Evolutionary conservation across 1,140 invertebrate species (phyloP).

Genomic region (Orius laevigatus): DNA sequence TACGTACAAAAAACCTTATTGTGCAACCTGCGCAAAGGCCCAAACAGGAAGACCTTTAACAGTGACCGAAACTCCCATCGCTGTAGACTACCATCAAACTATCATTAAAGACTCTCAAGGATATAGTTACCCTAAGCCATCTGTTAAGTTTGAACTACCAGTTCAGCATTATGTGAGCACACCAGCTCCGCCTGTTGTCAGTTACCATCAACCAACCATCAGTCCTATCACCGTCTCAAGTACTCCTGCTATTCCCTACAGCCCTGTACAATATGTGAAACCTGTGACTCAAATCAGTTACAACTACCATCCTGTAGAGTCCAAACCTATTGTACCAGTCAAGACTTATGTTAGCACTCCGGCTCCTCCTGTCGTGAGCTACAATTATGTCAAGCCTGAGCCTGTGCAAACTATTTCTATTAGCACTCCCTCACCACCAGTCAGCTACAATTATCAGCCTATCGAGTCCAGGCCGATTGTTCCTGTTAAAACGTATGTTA

Average conservation of each 20-base stretch:
- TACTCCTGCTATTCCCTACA: slow-evolving; percentile 16
- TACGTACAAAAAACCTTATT: too few relatives aligned
- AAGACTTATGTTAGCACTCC: slow-evolving; percentile 1
- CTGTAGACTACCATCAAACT: too few relatives aligned
- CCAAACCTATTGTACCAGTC: not conserved
- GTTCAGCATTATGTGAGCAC: slow-evolving; percentile 1
- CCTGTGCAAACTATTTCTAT: slow-evolving; percentile 2
- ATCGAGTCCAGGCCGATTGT: not conserved
- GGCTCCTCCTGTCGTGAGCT: slow-evolving; percentile 9
- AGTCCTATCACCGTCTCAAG: slow-evolving; percentile 12
- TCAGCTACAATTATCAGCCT: not conserved
- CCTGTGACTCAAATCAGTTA: not conserved
- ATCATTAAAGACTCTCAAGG: not conserved
- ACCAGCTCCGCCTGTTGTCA: not conserved
- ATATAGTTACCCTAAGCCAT: slow-evolving; percentile 1
- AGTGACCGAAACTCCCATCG: too few relatives aligned
- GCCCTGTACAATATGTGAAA: slow-evolving; percentile 16
- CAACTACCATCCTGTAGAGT: not conserved
- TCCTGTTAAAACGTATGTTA: not conserved
- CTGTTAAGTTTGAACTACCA: slow-evolving; percentile 1
- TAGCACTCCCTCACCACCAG: too few relatives aligned
- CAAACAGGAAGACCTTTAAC: too few relatives aligned
- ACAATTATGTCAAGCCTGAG: slow-evolving; percentile 4
- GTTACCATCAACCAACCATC: not conserved
- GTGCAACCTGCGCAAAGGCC: too few relatives aligned